Evolutionary conservation across 2,797 vertebrate species (phyloP), one percentile per base, ranked within the genome.

Genomic region (Cheirogaleus major): DNA sequence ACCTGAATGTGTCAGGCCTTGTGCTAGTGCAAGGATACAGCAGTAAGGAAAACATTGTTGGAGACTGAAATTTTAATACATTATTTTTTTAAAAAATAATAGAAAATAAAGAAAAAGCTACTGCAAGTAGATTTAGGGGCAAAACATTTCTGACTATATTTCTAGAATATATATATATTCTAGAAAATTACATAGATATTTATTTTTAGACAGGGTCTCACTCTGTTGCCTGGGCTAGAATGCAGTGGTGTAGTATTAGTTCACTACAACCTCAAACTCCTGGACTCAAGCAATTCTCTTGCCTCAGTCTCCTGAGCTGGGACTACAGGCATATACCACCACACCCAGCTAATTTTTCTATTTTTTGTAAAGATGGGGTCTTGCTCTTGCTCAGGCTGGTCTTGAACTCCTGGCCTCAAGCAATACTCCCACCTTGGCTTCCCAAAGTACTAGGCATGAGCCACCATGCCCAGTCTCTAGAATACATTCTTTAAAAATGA

Each of bases 111-210:
- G 17, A 45, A 93, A 78, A 83, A 9, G 38, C 52, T 52, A 92
- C 38, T 78, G 7, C 30, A 59, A 61, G 35, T 23, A 81, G 52
- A 72, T 63, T 32, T 59, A 35, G 30, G 48, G 6, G 35, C 11
- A 70, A 93, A 95, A 72, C 35, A 80, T 76, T 81, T 76, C 67
- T 91, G 90, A 81, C 32, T 69, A 38, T 38, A 38, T 69, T 67
- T 69, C 11, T 69, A 65, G 32, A 18, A 57, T 57, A 57, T 57
- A 25, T 57, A 57, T 23, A 20, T 57, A 11, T 57, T 57, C 55
- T 57, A 57, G 23, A 57, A 57, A 57, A 63, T 59, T 23, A 59
- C 23, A 59, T 59, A 61, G 11, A 61, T 61, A 59, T 45, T 45
- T 45, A 45, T 45, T 45, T 45, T 65, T n/a, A 65, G 63, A n/a